phyloP scores from a whole-genome alignment of 2,113 vertebrate genomes.

The Oxyruncus cristatus region DNA sequence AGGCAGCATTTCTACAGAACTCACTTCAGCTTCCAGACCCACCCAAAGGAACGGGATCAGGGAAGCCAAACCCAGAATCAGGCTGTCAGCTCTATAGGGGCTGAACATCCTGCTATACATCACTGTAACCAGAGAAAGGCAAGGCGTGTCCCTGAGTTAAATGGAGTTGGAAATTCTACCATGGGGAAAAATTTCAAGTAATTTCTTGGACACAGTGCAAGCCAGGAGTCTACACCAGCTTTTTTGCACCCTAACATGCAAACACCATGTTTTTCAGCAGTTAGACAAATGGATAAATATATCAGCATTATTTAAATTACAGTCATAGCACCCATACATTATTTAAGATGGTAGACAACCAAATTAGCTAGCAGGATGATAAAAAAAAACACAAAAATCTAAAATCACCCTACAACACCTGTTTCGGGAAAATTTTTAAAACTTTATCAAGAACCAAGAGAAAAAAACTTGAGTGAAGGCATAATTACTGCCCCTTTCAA shows the following conservation, averaged over 20 bases:
- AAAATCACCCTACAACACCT: background rate
- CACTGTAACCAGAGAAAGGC: background rate
- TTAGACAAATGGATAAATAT: background rate
- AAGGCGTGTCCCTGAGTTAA: background rate
- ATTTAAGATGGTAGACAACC: background rate
- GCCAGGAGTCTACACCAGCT: background rate
- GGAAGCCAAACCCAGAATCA: background rate
- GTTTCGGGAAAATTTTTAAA: background rate
- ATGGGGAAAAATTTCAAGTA: background rate
- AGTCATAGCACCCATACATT: background rate
- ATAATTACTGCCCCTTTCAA: background rate
- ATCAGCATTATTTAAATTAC: background rate
- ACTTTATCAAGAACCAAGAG: background rate
- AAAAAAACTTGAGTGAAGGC: background rate
- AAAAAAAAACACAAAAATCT: background rate
- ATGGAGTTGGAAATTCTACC: background rate
- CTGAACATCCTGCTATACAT: background rate
- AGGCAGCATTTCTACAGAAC: background rate
- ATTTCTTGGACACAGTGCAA: background rate
- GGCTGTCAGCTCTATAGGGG: background rate
- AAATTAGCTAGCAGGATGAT: background rate
- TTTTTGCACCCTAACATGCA: background rate
- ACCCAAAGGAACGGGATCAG: background rate
- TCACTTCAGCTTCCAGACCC: background rate
- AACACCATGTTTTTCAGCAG: background rate